phyloP scores from a whole-genome alignment of 2,888 invertebrate species.

The Heliconius ethilla region DNA sequence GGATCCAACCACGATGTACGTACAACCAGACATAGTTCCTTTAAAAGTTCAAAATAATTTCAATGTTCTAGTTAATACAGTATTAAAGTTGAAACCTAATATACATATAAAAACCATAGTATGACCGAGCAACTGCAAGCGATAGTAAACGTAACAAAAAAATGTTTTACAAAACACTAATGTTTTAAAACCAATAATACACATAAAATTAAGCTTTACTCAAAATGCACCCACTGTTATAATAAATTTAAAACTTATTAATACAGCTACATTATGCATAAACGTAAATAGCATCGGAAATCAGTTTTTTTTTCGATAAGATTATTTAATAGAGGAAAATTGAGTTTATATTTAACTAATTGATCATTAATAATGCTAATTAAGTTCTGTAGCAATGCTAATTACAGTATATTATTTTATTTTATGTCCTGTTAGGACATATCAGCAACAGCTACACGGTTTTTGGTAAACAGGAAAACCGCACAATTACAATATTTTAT shows the following conservation, averaged over 20 bases:
- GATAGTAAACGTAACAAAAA: neutral
- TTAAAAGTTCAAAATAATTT: no score
- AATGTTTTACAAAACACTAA: neutral
- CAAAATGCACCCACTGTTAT: neutral
- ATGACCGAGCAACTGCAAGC: neutral
- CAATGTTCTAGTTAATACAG: no score
- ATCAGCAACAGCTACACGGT: neutral
- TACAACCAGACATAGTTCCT: neutral
- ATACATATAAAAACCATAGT: neutral
- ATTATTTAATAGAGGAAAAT: conserved; percentile 37
- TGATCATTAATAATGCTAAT: conserved; percentile 38
- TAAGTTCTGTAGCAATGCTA: conserved; percentile 30
- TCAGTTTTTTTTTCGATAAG: conserved; percentile 34
- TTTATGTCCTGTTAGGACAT: conserved; percentile 25
- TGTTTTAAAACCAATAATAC: neutral
- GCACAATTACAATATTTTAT: conserved; percentile 33
- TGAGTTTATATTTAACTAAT: conserved; percentile 34
- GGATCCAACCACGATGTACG: neutral
- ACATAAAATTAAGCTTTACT: neutral
- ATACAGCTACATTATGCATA: neutral
- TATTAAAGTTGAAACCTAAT: neutral
- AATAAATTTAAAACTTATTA: neutral
- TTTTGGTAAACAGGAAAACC: conserved; percentile 45
- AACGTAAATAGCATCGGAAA: conserved; percentile 8
- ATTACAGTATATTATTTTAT: conserved; percentile 36